Conservation (phyloP, 2,113 vertebrate genomes). For the Sisor rabdophorus region DNA sequence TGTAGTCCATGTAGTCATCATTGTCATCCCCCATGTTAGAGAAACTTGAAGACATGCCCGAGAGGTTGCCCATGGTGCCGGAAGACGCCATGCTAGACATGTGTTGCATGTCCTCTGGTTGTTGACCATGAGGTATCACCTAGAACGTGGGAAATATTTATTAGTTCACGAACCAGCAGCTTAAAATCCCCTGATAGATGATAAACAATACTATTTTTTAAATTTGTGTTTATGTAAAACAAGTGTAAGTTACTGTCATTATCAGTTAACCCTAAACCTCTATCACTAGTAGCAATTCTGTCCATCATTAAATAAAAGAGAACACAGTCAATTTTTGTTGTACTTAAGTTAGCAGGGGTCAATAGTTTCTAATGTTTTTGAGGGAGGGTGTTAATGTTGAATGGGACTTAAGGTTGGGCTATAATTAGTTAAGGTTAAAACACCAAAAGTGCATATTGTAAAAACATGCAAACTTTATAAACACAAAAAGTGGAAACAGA, state of each 20-base stretch:
- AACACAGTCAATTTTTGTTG: too few relatives aligned
- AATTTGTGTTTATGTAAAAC: constrained; percentile 2
- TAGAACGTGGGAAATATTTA: constrained; percentile 43
- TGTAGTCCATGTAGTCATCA: constrained; percentile 92
- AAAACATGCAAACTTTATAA: too few relatives aligned
- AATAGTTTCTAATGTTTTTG: too few relatives aligned
- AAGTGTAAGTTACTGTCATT: too few relatives aligned
- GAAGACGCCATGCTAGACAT: constrained; percentile 66
- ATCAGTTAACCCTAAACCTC: too few relatives aligned
- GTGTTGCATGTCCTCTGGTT: constrained; percentile 68
- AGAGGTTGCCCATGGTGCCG: constrained; percentile 50
- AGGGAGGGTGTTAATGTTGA: too few relatives aligned
- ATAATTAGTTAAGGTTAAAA: too few relatives aligned
- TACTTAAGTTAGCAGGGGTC: too few relatives aligned
- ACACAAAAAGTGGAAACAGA: too few relatives aligned
- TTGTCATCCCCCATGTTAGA: constrained; percentile 80
- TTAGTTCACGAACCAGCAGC: background rate
- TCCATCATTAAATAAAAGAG: too few relatives aligned
- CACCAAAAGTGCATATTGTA: too few relatives aligned
- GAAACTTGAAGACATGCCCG: constrained; percentile 67
- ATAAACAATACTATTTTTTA: background rate
- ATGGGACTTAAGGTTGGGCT: too few relatives aligned
- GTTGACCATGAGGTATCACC: constrained; percentile 68
- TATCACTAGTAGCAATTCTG: background rate
- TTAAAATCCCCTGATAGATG: background rate